Base-by-base conservation (phyloP, 2,888 invertebrate species). In the Callinectes sapidus region DNA sequence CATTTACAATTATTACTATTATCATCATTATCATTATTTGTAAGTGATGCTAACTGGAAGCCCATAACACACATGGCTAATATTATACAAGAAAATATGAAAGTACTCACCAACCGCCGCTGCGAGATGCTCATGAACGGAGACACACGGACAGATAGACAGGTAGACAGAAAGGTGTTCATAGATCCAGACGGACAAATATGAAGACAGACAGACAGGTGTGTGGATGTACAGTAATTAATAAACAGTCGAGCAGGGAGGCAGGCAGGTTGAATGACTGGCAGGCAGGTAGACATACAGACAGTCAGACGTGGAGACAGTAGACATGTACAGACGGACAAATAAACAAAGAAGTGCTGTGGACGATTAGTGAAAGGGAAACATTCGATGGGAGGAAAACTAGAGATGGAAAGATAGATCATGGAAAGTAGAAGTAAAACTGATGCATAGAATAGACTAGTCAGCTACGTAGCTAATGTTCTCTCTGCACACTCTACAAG, bases 81-180 rank as follows among this genome's bases (percentile, higher is more conserved):
- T 71, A n/a, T 35, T 35, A 35, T n/a, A 28, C 71, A 28, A 71
- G 10, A 71, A 71, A 71, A 35, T 14, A 14, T 81, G 32, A 35
- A 35, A 81, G 5, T 32, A 81, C 32, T 48, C 48, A 81, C 81
- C 32, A 2, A 35, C 35, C 16, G 32, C 23, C 35, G 35, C 35
- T 35, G 81, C 35, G 35, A 16, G 35, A 18, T 35, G 16, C 18
- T 32, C 18, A 81, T 18, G 14, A 18, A 81, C 32, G 6, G 16
- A 81, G 35, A 87, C 87, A 87, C 32, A 35, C 14, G 10, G 3
- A 87, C 54, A 87, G 13, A 42, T 71, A 89, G 23, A 89, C 66
- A 71, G n/a, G n/a, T 16, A 35, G 28, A 87, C 48, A 88, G 28
- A 18, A 88, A 13, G 28, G 28, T 18, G 32, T 32, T 28, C 1